Percentiles rank a stretch among this genome's conserved stretches.
Evolutionary conservation across 2,888 invertebrate genomes (phyloP).

Genomic region (Erebia ligea): DNA sequence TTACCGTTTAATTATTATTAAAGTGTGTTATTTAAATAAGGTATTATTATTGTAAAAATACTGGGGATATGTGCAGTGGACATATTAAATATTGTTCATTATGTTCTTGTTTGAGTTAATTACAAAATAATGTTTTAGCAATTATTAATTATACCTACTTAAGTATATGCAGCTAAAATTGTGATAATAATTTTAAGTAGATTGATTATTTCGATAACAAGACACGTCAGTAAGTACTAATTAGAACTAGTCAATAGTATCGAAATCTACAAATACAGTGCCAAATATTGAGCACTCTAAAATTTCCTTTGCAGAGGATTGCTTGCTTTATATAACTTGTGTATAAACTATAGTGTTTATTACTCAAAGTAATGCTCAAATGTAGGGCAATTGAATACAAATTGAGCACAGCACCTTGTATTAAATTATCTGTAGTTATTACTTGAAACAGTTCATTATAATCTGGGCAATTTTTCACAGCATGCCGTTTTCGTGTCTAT

Average conservation of each 20-base stretch:
- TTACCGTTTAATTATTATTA: slow-evolving; percentile 16
- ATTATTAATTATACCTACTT: neutral
- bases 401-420: slow-evolving; percentile 16
- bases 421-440: slow-evolving; percentile 4
- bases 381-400: slow-evolving; percentile 45
- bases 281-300: slow-evolving; percentile 71
- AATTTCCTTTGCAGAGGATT: slow-evolving; percentile 54
- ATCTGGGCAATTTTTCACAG: slow-evolving; percentile 16
- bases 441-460: slow-evolving; percentile 3
- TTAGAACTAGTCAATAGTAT: slow-evolving; percentile 65
- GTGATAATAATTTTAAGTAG: slow-evolving; percentile 48
- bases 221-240: slow-evolving; percentile 2
- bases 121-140: neutral
- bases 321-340: slow-evolving; percentile 51
- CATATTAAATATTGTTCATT: neutral
- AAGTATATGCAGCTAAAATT: slow-evolving; percentile 41
- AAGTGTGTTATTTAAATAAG: slow-evolving; percentile 27
- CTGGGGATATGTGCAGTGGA: neutral
- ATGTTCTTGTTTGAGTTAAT: neutral
- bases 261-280: slow-evolving; percentile 59
- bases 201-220: slow-evolving; percentile 42
- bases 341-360: slow-evolving; percentile 25
- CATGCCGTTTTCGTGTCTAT: neutral
- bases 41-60: neutral
- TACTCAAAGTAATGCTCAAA: slow-evolving; percentile 46